Evolutionary conservation across 2,113 vertebrate species (phyloP).

Genomic region (Sakesphorus luctuosus): DNA sequence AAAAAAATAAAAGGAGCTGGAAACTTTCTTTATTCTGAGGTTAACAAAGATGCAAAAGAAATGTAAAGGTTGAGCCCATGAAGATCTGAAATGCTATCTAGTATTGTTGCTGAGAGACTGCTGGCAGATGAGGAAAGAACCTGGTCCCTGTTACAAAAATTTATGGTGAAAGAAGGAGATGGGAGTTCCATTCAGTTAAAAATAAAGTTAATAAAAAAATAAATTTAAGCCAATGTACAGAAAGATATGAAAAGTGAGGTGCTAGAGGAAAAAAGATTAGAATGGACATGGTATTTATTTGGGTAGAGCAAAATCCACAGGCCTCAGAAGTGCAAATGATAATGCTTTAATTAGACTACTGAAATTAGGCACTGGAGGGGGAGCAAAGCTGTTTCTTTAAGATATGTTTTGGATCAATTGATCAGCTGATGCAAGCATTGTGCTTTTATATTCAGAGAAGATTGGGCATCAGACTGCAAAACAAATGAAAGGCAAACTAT

Average conservation of each 20-base stretch:
- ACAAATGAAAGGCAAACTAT: background rate
- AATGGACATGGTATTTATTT: constrained; percentile 2
- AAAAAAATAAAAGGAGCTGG: background rate
- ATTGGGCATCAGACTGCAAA: background rate
- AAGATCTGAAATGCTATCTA: background rate
- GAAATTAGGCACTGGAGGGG: background rate
- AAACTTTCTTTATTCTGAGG: background rate
- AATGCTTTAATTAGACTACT: constrained; percentile 58
- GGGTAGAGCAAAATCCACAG: constrained; percentile 27
- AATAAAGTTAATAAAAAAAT: background rate
- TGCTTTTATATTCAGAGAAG: constrained; percentile 2
- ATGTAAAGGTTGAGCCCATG: background rate
- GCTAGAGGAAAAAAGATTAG: background rate
- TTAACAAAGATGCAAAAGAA: background rate
- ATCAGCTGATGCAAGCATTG: background rate
- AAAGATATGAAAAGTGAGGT: background rate
- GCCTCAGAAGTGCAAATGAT: constrained; percentile 52
- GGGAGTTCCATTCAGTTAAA: background rate
- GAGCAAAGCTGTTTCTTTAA: constrained; percentile 42
- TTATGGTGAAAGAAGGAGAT: background rate
- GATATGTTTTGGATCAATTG: constrained; percentile 3
- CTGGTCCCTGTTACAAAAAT: background rate
- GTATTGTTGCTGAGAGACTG: background rate
- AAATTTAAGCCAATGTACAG: background rate
- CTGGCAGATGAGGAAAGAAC: background rate